phyloP scores from a whole-genome alignment of 2,797 vertebrate species.

The Myotis findleyi region DNA sequence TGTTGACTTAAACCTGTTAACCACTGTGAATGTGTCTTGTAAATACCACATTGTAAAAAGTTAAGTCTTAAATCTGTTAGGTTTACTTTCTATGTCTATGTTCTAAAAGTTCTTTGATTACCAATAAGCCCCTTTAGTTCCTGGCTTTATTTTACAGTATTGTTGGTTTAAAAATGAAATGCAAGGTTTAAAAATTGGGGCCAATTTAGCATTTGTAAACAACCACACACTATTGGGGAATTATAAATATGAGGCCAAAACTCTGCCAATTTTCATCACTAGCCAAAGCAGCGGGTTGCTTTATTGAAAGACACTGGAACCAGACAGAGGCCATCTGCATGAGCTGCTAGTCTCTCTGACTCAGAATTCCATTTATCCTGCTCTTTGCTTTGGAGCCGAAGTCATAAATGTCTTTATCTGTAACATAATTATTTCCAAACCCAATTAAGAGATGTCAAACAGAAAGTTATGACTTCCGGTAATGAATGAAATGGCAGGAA shows the following conservation, averaged over 20 bases:
- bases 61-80: conserved; percentile 13
- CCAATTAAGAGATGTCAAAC: conserved; percentile 75
- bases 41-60: neutral
- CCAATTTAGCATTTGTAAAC: conserved; percentile 39
- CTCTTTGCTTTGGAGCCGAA: conserved; percentile 67
- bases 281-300: neutral
- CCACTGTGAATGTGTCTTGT: neutral
- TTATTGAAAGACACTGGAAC: conserved; percentile 44
- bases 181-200: conserved; percentile 11
- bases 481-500: conserved; percentile 65
- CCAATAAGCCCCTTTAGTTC: conserved; percentile 7
- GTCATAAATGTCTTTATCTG: conserved; percentile 75
- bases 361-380: conserved; percentile 71
- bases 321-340: conserved; percentile 35
- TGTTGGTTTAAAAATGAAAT: conserved; percentile 55
- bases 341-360: conserved; percentile 23
- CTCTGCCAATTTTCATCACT: conserved; percentile 28
- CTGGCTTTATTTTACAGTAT: conserved; percentile 30
- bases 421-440: conserved; percentile 76
- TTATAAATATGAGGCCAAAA: conserved; percentile 32
- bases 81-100: conserved; percentile 14
- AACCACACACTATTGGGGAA: neutral
- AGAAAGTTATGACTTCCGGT: conserved; percentile 70
- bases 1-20: neutral
- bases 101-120: conserved; percentile 9